These are phyloP conservation scores for Anthrax anthrax DNA, from an alignment of 2,888 invertebrate genomes.

Conservation along the genomic window DNA sequence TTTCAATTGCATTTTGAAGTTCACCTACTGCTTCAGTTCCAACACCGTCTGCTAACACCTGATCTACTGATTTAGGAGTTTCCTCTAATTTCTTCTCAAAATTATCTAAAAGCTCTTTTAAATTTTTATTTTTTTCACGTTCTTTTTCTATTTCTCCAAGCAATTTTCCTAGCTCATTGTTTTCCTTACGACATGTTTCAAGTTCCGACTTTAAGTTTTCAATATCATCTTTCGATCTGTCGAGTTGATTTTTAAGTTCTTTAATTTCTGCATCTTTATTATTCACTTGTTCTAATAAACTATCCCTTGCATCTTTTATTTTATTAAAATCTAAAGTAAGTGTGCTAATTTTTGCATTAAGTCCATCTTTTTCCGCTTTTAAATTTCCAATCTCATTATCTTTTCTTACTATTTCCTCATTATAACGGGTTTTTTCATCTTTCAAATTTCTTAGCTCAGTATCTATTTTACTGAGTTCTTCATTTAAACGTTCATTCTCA, in stretches of 20 bases:
- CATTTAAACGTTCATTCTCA: conserved; percentile 2
- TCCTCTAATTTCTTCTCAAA: conserved; percentile 7
- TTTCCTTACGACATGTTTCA: not conserved
- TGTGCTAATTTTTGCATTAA: not conserved
- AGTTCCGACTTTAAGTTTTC: not conserved
- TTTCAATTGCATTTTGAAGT: conserved; percentile 1
- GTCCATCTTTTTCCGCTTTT: conserved; percentile 1
- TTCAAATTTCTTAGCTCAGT: not conserved
- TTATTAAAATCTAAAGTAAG: conserved; percentile 1
- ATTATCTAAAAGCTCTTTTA: conserved; percentile 8
- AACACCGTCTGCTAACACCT: not conserved
- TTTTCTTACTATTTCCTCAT: not conserved
- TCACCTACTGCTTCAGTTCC: not conserved
- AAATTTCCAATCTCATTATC: not conserved
- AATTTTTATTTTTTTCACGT: conserved; percentile 14
- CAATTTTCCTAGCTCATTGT: not conserved
- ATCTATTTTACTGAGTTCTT: not conserved
- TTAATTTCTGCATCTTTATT: not conserved
- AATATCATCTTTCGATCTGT: not conserved
- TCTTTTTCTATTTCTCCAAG: conserved; percentile 19
- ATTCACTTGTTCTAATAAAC: not conserved
- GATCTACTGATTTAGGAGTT: conserved; percentile 2
- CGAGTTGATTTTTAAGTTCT: not conserved
- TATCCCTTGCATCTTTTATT: conserved; percentile 1
- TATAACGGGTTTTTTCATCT: not conserved